Percentiles rank a stretch among this genome's conserved stretches.
These are phyloP conservation scores for Indicator indicator DNA, from an alignment of 2,113 vertebrate genomes.

Conservation along the genomic window DNA sequence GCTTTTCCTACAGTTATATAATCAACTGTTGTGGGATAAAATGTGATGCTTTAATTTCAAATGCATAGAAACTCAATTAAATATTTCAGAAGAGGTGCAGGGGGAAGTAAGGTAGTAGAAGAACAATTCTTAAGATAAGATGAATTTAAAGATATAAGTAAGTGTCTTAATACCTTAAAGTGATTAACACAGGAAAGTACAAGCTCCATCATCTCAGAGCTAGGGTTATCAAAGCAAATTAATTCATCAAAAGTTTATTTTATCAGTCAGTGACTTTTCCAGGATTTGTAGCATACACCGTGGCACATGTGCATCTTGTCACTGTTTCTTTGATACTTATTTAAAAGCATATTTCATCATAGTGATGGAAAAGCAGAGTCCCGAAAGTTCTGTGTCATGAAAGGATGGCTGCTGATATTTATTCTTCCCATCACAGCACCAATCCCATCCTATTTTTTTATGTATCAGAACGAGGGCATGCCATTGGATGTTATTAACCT, in stretches of 20 bases:
- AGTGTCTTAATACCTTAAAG: not conserved
- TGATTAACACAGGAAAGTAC: not conserved
- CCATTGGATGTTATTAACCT: constrained; percentile 43
- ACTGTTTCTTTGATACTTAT: not conserved
- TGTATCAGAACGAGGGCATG: not conserved
- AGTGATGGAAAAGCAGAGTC: not conserved
- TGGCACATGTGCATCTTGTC: not conserved
- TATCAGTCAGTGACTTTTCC: not conserved
- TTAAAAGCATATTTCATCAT: not conserved
- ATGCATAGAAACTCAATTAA: not conserved
- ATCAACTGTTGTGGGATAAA: not conserved
- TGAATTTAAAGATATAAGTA: not conserved
- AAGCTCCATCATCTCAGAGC: not conserved
- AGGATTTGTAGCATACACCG: not conserved
- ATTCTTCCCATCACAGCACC: not conserved
- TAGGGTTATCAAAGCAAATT: not conserved
- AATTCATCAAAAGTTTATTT: not conserved
- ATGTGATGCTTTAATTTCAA: not conserved
- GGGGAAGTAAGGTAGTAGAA: not conserved
- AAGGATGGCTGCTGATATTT: not conserved
- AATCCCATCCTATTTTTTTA: constrained; percentile 15
- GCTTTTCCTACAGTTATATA: not conserved
- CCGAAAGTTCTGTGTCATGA: not conserved
- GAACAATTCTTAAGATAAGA: not conserved
- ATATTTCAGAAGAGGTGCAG: not conserved